These are phyloP conservation scores for Oreamnos americanus DNA, from an alignment of 2,113 vertebrate genomes.

Conservation along the genomic window DNA sequence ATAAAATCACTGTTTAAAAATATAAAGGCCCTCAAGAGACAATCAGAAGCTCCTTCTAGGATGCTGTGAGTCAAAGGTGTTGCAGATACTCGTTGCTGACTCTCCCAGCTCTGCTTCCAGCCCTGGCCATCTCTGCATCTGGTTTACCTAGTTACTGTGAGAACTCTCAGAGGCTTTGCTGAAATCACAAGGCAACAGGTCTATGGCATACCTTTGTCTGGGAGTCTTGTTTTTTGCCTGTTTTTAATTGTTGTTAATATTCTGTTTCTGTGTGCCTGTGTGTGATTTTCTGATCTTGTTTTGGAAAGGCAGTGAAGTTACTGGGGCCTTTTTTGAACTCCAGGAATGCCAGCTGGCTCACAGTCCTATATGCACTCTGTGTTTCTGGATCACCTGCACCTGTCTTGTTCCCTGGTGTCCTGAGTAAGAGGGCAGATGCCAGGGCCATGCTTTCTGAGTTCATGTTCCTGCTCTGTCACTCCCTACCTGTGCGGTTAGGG, in stretches of 20 bases:
- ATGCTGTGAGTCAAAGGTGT: background rate
- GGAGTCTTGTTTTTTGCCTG: background rate
- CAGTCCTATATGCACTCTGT: no score
- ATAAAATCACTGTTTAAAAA: background rate
- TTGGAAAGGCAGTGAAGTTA: background rate
- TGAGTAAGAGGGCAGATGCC: background rate
- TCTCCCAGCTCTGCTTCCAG: background rate
- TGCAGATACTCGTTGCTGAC: no score
- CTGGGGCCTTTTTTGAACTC: background rate
- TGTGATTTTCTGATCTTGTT: background rate
- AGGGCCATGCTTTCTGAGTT: background rate
- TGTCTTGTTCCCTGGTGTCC: background rate
- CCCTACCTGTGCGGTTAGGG: background rate
- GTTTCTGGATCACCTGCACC: background rate
- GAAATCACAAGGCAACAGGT: background rate
- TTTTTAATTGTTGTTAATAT: background rate
- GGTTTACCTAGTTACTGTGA: background rate
- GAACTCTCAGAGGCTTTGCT: background rate
- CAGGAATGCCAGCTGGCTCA: background rate
- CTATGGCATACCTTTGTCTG: background rate
- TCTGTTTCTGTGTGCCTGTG: background rate
- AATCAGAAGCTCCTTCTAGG: background rate
- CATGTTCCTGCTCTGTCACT: background rate
- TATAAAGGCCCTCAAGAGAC: background rate
- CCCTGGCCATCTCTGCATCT: background rate